phyloP scores from a whole-genome alignment of 1,140 invertebrate species.

The Drosophila gunungcola region DNA sequence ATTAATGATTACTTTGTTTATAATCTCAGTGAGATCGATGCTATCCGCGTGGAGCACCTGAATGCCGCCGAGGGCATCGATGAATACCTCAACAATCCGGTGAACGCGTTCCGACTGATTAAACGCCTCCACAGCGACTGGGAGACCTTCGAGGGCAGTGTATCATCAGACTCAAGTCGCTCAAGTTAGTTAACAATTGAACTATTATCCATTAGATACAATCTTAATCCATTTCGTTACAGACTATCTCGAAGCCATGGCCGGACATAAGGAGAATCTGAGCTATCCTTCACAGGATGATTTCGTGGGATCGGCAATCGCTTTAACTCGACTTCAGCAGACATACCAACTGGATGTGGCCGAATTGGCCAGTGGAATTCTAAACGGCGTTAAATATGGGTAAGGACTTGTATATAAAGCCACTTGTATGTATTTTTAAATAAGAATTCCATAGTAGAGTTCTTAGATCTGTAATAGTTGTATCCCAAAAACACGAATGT shows the following conservation, averaged over 20 bases:
- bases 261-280: conserved; percentile 87
- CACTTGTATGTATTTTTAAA: too few relatives aligned
- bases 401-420: conserved; percentile 78
- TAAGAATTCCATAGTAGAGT: too few relatives aligned
- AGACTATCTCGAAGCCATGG: conserved; percentile 91
- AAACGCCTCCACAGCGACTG: conserved; percentile 97
- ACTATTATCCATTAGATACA: neutral
- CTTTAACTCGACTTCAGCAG: conserved; percentile 96
- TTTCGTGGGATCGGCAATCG: conserved; percentile 95
- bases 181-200: conserved; percentile 28
- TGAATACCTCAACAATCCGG: conserved; percentile 95
- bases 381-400: conserved; percentile 94
- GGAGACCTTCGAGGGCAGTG: conserved; percentile 87
- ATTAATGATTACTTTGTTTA: conserved; percentile 38
- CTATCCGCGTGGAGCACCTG: conserved; percentile 90
- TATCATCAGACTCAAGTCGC: conserved; percentile 51
- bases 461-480: too few relatives aligned
- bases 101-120: conserved; percentile 97
- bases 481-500: too few relatives aligned
- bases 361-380: conserved; percentile 93
- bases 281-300: conserved; percentile 95
- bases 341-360: conserved; percentile 96
- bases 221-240: neutral
- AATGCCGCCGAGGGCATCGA: conserved; percentile 91
- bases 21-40: conserved; percentile 87